A percentile compares a stretch with the other conserved stretches of the same genome.
phyloP scores from a whole-genome alignment of 2,888 invertebrate species.

The Caenorhabditis sp. region DNA sequence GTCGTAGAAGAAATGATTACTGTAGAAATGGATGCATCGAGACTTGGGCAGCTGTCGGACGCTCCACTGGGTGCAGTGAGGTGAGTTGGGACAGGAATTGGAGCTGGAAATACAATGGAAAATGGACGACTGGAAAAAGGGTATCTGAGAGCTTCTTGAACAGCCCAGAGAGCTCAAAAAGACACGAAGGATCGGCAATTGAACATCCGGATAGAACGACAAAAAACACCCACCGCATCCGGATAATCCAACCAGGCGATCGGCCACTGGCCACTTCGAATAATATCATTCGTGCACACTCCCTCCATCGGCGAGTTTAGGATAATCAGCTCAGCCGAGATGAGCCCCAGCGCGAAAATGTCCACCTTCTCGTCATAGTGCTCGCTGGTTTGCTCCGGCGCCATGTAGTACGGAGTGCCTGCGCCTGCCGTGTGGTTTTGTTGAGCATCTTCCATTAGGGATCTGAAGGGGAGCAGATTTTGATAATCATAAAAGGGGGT shows the following conservation, averaged over 20 bases:
- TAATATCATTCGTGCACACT: conserved; percentile 30
- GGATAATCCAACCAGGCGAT: conserved; percentile 27
- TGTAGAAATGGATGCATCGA: conserved; percentile 20
- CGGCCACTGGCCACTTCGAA: conserved; percentile 28
- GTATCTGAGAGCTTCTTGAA: not conserved
- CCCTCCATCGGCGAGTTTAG: conserved; percentile 11
- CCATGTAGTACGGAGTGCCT: conserved; percentile 28
- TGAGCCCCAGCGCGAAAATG: conserved; percentile 22
- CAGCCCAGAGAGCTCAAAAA: no score
- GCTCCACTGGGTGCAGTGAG: not conserved
- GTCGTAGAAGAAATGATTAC: not conserved
- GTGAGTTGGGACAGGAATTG: conserved; percentile 21
- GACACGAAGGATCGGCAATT: no score
- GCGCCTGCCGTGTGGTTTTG: conserved; percentile 26
- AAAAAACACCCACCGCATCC: conserved; percentile 29
- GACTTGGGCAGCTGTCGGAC: conserved; percentile 6
- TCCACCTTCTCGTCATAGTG: conserved; percentile 26
- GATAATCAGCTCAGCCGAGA: conserved; percentile 28
- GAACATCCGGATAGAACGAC: no score
- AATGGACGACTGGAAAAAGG: no score
- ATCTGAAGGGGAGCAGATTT: not conserved
- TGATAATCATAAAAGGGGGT: not conserved
- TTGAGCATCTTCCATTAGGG: not conserved
- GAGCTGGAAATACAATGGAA: conserved; percentile 27
- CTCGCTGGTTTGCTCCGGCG: conserved; percentile 20